phyloP scores from a whole-genome alignment of 2,113 vertebrate species.

The Silurus meridionalis region DNA sequence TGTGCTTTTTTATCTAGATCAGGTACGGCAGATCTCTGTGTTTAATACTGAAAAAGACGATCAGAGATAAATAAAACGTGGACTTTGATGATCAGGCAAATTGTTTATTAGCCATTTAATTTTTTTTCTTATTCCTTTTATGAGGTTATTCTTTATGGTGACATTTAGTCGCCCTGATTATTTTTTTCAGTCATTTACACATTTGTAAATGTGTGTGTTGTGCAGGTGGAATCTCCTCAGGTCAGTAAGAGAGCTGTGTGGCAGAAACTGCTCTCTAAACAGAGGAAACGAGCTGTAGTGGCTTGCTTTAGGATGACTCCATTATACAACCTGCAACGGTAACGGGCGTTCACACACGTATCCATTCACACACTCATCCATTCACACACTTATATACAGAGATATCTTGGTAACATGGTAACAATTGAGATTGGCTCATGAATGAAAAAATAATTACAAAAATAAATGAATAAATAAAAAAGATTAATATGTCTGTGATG shows the following conservation, averaged over 20 bases:
- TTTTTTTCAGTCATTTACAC: not conserved
- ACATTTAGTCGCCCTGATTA: not conserved
- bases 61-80: not conserved
- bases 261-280: conserved; percentile 91
- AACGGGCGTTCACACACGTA: conserved; percentile 17
- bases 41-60: not conserved
- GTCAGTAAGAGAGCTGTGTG: conserved; percentile 82
- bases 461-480: no score
- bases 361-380: not conserved
- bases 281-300: conserved; percentile 91
- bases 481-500: no score
- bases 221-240: conserved; percentile 88
- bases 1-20: conserved; percentile 88
- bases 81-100: not conserved
- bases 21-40: conserved; percentile 71
- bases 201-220: conserved; percentile 11
- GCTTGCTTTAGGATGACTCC: conserved; percentile 95
- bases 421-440: not conserved
- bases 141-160: not conserved
- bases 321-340: conserved; percentile 92
- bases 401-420: not conserved
- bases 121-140: not conserved
- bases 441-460: no score
- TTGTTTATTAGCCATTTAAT: not conserved
- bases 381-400: not conserved